These are phyloP conservation scores for Ferrisia virgata DNA, from an alignment of 2,888 invertebrate genomes.

Conservation along the genomic window DNA sequence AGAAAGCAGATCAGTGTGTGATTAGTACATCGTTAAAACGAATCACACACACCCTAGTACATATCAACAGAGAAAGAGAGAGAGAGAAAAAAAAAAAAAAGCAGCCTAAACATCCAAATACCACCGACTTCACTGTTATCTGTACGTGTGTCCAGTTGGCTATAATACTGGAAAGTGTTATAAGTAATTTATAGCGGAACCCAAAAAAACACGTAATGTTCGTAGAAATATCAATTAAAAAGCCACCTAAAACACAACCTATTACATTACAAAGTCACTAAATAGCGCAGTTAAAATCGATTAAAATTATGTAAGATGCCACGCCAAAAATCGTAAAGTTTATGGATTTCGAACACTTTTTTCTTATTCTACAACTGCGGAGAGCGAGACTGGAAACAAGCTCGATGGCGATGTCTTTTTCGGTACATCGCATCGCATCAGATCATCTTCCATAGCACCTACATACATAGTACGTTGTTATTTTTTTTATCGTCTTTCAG, in stretches of 20 bases:
- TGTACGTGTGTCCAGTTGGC: not conserved
- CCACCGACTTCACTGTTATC: not conserved
- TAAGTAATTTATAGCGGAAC: not conserved
- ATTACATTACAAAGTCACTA: conserved; percentile 21
- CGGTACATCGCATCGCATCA: not conserved
- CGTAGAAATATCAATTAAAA: not conserved
- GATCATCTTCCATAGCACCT: not conserved
- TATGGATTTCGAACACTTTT: not conserved
- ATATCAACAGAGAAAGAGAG: too few species aligned
- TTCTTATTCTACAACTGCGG: not conserved
- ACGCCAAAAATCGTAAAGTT: conserved; percentile 8
- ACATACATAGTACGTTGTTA: too few species aligned
- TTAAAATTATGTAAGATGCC: not conserved
- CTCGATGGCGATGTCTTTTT: not conserved
- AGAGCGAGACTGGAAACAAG: not conserved
- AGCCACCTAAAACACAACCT: not conserved
- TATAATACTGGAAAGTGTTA: not conserved
- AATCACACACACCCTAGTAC: conserved; percentile 16
- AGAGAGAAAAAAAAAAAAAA: too few species aligned
- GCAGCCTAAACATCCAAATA: not conserved
- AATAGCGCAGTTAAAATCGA: conserved; percentile 18
- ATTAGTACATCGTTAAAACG: not conserved
- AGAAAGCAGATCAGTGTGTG: conserved; percentile 16
- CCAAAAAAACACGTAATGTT: not conserved
- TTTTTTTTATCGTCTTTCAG: not conserved